These are phyloP conservation scores for Pterophyllum scalare DNA, from an alignment of 2,113 vertebrate genomes.

Conservation along the genomic window DNA sequence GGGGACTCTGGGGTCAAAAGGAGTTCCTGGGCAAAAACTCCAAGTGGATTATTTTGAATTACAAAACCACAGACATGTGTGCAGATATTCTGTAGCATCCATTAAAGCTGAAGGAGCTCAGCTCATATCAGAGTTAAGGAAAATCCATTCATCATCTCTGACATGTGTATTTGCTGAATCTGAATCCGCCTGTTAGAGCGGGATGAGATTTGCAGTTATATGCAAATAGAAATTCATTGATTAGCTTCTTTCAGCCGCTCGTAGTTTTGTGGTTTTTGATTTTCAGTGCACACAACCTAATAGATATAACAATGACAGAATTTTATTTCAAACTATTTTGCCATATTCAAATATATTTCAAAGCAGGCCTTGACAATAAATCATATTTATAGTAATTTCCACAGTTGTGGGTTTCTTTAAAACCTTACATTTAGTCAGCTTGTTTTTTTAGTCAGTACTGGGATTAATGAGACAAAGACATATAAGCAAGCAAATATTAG, in stretches of 20 bases:
- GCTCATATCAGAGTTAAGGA: neutral
- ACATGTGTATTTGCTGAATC: neutral
- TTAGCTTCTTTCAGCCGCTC: too few relatives aligned
- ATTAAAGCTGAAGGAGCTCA: neutral
- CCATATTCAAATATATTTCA: neutral
- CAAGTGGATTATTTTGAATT: neutral
- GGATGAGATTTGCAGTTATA: neutral
- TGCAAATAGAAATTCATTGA: neutral
- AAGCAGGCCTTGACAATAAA: neutral
- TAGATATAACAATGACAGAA: neutral
- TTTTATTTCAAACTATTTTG: neutral
- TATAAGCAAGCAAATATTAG: neutral
- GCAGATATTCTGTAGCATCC: neutral
- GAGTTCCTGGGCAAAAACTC: neutral
- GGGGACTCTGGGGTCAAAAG: neutral
- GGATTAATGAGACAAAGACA: neutral
- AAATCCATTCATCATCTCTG: conserved; percentile 7
- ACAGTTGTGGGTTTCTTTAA: neutral
- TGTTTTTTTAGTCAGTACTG: accelerated
- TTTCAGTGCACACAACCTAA: neutral
- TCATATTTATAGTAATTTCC: neutral
- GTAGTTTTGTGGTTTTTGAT: neutral
- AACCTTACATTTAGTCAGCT: neutral
- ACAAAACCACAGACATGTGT: neutral
- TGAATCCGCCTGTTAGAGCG: neutral